Percentiles rank a stretch among this genome's conserved stretches.
phyloP scores from a whole-genome alignment of 2,113 vertebrate genomes.

The Oryzias javanicus region DNA sequence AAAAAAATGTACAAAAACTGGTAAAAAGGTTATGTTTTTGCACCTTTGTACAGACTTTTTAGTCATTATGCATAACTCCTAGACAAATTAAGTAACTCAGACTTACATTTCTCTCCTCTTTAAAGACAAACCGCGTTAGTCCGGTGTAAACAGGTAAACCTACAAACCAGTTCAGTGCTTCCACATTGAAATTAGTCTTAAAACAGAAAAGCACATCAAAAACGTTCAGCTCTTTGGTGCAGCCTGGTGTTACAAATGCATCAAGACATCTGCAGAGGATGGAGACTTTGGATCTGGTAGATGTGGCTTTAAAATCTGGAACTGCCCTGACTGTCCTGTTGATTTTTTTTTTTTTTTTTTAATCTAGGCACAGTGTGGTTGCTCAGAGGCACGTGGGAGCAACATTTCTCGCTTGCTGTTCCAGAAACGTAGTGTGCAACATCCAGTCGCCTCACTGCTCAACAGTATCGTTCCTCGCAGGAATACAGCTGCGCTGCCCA shows the following conservation, averaged over 20 bases:
- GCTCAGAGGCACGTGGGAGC: constrained; percentile 46
- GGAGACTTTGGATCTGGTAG: neutral
- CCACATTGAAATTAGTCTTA: constrained; percentile 7
- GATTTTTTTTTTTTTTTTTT: neutral
- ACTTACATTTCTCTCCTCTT: constrained; percentile 22
- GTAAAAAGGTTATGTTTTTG: constrained; percentile 45
- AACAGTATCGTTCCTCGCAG: constrained; percentile 12
- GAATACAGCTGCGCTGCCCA: constrained; percentile 33
- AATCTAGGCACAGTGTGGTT: constrained; percentile 63
- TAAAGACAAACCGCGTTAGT: constrained; percentile 1
- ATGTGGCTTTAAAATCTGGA: constrained; percentile 22
- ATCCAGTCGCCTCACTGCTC: neutral
- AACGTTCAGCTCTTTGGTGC: constrained; percentile 32
- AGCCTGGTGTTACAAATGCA: constrained; percentile 17
- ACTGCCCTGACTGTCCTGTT: constrained; percentile 37
- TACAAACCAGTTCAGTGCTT: constrained; percentile 30
- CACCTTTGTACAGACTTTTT: constrained; percentile 28
- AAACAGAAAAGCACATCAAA: neutral
- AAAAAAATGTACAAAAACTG: constrained; percentile 49
- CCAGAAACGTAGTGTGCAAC: neutral
- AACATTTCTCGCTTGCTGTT: constrained; percentile 13
- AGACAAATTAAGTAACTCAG: constrained; percentile 8
- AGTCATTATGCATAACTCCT: constrained; percentile 10
- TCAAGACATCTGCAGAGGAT: neutral
- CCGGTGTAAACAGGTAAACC: constrained; percentile 3